These are phyloP conservation scores for Borostomias antarcticus DNA, from an alignment of 2,797 vertebrate genomes.

Conservation along the genomic window DNA sequence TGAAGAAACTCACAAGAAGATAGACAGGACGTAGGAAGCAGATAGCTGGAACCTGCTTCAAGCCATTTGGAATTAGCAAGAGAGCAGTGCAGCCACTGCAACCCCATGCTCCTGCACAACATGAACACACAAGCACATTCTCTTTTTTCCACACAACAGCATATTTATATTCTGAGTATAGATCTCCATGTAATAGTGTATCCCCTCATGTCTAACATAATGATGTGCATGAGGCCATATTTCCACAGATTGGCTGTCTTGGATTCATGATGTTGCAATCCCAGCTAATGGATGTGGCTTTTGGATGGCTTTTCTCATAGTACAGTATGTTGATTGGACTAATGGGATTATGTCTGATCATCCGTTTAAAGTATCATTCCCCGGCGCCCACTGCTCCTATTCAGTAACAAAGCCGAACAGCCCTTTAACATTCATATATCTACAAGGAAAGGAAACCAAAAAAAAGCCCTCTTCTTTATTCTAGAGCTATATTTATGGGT, in stretches of 20 bases:
- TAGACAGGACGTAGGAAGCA: too few relatives aligned
- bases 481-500: constrained; percentile 24
- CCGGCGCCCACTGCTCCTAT: constrained; percentile 34
- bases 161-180: not conserved
- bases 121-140: not conserved
- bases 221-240: constrained; percentile 11
- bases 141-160: not conserved
- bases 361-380: constrained; percentile 47
- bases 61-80: too few relatives aligned
- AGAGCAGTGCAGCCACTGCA: not conserved
- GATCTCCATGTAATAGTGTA: not conserved
- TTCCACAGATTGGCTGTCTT: constrained; percentile 33
- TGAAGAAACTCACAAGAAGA: too few relatives aligned
- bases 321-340: constrained; percentile 50
- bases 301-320: constrained; percentile 45
- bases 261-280: constrained; percentile 45
- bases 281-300: constrained; percentile 40
- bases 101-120: constrained; percentile 13
- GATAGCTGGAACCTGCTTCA: too few relatives aligned
- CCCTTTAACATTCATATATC: constrained; percentile 36
- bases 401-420: constrained; percentile 36
- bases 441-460: constrained; percentile 17
- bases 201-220: constrained; percentile 33
- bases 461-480: constrained; percentile 22
- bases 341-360: constrained; percentile 42